These are phyloP conservation scores for Dryobates pubescens DNA, from an alignment of 2,797 vertebrate genomes.

Conservation along the genomic window DNA sequence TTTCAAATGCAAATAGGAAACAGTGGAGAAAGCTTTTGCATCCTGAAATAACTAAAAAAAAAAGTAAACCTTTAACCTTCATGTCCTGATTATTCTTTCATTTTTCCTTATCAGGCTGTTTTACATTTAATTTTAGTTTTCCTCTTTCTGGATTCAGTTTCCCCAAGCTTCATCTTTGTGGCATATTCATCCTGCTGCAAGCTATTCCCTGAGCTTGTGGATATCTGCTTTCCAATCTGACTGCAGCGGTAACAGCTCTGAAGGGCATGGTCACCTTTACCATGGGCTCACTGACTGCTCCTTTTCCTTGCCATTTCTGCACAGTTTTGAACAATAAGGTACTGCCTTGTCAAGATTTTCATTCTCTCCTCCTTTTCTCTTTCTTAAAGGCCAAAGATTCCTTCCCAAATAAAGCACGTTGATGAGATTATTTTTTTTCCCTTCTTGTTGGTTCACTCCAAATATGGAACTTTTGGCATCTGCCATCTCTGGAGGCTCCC, in stretches of 20 bases:
- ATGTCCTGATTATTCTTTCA: not conserved
- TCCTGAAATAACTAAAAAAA: not conserved
- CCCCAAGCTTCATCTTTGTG: not conserved
- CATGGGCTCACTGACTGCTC: not conserved
- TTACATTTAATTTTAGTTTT: conserved; percentile 17
- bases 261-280: conserved; percentile 37
- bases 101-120: not conserved
- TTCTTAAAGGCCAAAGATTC: conserved; percentile 24
- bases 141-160: conserved; percentile 34
- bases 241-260: conserved; percentile 14
- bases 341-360: not conserved
- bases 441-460: not conserved
- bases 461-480: not conserved
- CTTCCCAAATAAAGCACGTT: conserved; percentile 12
- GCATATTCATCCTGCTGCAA: conserved; percentile 6
- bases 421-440: not conserved
- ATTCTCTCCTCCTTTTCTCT: not conserved
- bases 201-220: not conserved
- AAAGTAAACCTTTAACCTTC: not conserved
- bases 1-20: not conserved
- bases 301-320: not conserved
- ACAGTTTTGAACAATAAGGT: not conserved
- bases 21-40: not conserved
- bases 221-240: conserved; percentile 34
- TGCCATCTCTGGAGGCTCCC: not conserved